phyloP scores from a whole-genome alignment of 2,888 invertebrate genomes.

The Scaptomyza parva region DNA sequence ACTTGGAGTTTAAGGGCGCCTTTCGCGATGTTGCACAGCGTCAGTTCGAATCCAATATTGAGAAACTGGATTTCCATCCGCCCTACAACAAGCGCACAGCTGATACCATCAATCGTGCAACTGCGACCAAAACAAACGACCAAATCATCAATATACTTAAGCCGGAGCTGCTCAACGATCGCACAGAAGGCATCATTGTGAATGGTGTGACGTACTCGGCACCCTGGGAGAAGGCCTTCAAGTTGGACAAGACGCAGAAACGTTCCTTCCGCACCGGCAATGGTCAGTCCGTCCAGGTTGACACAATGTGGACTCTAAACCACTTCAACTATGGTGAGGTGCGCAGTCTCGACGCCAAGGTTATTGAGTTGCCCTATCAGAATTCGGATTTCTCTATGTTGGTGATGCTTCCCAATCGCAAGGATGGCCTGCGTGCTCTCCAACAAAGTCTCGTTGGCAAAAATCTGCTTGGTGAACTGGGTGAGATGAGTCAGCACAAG shows the following conservation, averaged over 20 bases:
- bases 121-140: conserved; percentile 90
- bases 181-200: conserved; percentile 81
- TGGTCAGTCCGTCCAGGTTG: conserved; percentile 76
- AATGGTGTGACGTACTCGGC: conserved; percentile 76
- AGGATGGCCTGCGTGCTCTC: conserved; percentile 88
- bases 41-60: conserved; percentile 88
- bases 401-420: conserved; percentile 89
- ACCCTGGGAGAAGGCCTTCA: conserved; percentile 81
- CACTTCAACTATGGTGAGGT: conserved; percentile 85
- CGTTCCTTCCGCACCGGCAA: conserved; percentile 74
- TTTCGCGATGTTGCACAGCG: conserved; percentile 87
- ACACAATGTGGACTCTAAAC: conserved; percentile 82
- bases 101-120: conserved; percentile 91
- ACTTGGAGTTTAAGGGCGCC: conserved; percentile 86
- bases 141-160: conserved; percentile 92
- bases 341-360: conserved; percentile 86
- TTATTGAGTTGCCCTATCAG: conserved; percentile 90
- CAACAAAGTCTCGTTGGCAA: conserved; percentile 87
- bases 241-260: conserved; percentile 70
- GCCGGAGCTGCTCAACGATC: conserved; percentile 84
- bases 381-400: conserved; percentile 90
- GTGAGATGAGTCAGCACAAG: conserved; percentile 85
- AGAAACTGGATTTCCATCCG: conserved; percentile 88
- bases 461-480: conserved; percentile 86
- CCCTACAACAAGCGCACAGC: conserved; percentile 86